These are phyloP conservation scores for Aethina tumida DNA, from an alignment of 1,140 invertebrate genomes.

Conservation along the genomic window DNA sequence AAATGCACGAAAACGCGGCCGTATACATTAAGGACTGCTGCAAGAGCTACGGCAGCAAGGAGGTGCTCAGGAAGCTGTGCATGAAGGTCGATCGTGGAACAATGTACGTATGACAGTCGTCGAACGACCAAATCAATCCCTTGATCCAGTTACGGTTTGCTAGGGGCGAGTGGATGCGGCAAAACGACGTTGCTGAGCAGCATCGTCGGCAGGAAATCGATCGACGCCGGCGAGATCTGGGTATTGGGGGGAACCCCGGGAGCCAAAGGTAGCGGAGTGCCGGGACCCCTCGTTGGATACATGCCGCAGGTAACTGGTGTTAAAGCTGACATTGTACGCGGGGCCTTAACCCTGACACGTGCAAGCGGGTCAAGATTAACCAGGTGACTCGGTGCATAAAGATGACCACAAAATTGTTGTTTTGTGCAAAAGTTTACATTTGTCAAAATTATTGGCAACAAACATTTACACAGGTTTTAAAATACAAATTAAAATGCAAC, in stretches of 20 bases:
- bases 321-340: background rate
- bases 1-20: conserved; percentile 28
- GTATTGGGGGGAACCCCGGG: conserved; percentile 73
- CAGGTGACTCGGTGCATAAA: background rate
- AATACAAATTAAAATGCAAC: background rate
- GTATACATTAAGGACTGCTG: conserved; percentile 43
- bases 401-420: background rate
- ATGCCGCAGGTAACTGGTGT: conserved; percentile 60
- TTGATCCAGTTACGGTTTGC: conserved; percentile 68
- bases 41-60: conserved; percentile 47
- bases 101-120: conserved; percentile 45
- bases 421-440: background rate
- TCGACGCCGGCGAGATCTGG: conserved; percentile 66
- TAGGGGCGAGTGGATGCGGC: conserved; percentile 77
- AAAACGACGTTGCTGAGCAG: conserved; percentile 80
- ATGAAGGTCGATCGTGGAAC: conserved; percentile 52
- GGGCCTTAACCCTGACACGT: background rate
- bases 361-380: background rate
- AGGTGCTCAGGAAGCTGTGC: conserved; percentile 48
- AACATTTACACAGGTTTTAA: background rate
- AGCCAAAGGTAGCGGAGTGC: conserved; percentile 59
- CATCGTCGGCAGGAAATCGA: conserved; percentile 64
- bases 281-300: conserved; percentile 70
- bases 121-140: background rate
- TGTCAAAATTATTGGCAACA: background rate